Evolutionary conservation across 2,888 invertebrate genomes (phyloP).

Genomic region (Orgyia antiqua): DNA sequence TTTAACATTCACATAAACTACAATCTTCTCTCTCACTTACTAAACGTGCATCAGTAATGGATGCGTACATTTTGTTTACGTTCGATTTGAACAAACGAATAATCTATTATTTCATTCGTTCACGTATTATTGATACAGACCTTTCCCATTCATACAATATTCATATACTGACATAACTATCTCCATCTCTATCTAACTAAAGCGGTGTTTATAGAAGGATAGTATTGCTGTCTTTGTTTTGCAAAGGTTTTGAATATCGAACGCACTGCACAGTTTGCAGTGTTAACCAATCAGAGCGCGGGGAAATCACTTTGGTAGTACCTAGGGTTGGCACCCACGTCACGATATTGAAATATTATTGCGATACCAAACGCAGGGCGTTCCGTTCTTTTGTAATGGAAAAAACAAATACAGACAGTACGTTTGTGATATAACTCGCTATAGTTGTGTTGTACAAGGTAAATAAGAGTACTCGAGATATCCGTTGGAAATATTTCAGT

Average conservation of each 20-base stretch:
- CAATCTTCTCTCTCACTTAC: conserved; percentile 29
- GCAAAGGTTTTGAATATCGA: conserved; percentile 45
- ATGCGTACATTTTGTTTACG: conserved; percentile 76
- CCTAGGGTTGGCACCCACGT: conserved; percentile 51
- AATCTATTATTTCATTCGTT: conserved; percentile 78
- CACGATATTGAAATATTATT: conserved; percentile 73
- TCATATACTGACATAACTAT: conserved; percentile 43
- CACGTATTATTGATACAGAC: conserved; percentile 75
- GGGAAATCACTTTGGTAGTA: conserved; percentile 59
- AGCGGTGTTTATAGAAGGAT: neutral
- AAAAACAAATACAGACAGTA: conserved; percentile 64
- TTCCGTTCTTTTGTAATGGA: conserved; percentile 69
- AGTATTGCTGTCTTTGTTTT: conserved; percentile 37
- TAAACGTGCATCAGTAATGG: conserved; percentile 63
- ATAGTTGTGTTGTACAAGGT: conserved; percentile 35
- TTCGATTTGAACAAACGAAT: conserved; percentile 77
- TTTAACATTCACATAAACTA: conserved; percentile 27
- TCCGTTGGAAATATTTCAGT: conserved; percentile 61
- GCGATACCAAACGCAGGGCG: conserved; percentile 58
- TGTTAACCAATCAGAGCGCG: conserved; percentile 51
- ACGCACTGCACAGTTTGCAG: conserved; percentile 28
- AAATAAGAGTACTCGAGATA: conserved; percentile 63
- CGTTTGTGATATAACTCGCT: conserved; percentile 34
- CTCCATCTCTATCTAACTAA: conserved; percentile 38
- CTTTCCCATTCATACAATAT: conserved; percentile 69